phyloP scores from a whole-genome alignment of 30 jellyfish, hydroid and myxozoan genomes.

The Mastigias papua region DNA sequence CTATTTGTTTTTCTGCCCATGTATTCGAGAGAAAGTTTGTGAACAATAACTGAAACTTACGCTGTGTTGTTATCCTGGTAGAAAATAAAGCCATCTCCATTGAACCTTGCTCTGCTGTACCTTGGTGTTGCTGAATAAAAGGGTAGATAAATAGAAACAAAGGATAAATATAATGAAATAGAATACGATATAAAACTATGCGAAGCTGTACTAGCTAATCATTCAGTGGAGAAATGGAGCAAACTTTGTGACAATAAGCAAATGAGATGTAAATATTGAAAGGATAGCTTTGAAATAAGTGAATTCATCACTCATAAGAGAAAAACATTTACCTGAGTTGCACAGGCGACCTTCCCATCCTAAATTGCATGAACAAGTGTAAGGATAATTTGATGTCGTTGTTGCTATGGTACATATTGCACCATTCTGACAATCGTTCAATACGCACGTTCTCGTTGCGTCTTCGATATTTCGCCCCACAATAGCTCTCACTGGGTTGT shows the following conservation, averaged over 20 bases:
- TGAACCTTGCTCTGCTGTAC: conserved; percentile 43
- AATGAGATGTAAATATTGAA: not conserved
- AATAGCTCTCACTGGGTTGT: conserved; percentile 9
- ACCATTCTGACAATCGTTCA: conserved; percentile 66
- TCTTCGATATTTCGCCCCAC: conserved; percentile 85
- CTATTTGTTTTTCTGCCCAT: no score
- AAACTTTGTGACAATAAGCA: not conserved
- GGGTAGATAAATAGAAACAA: not conserved
- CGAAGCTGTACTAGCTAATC: no score
- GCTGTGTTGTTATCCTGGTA: conserved; percentile 53
- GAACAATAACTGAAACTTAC: conserved; percentile 13
- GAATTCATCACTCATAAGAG: not conserved
- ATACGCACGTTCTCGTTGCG: conserved; percentile 50
- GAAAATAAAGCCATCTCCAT: conserved; percentile 67
- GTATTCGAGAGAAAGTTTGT: no score
- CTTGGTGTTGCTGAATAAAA: conserved; percentile 37
- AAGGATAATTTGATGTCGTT: conserved; percentile 4
- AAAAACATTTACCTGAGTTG: conserved; percentile 49
- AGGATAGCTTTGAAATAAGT: not conserved
- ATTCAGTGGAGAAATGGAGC: no score
- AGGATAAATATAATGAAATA: no score
- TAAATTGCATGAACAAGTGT: conserved; percentile 69
- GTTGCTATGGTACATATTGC: conserved; percentile 58
- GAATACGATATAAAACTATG: no score
- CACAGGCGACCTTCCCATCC: conserved; percentile 83